Evolutionary conservation across 2,797 vertebrate species (phyloP).

Genomic region (Prunella strophiata): DNA sequence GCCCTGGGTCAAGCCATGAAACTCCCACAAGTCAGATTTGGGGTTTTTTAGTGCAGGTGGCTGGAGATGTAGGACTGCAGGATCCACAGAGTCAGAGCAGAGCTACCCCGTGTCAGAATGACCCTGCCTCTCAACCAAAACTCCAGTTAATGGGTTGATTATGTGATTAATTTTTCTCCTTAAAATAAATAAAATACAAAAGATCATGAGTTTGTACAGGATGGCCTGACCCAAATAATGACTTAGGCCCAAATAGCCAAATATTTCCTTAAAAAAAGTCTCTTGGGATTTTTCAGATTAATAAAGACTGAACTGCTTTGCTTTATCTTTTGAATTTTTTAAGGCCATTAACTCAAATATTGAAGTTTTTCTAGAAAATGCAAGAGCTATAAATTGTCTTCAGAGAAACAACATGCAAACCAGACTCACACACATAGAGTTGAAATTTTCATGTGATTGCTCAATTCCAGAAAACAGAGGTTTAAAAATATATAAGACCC

Average conservation of each 20-base stretch:
- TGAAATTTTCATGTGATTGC: background rate
- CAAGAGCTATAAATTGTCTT: background rate
- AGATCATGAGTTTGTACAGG: background rate
- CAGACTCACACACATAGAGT: accelerated
- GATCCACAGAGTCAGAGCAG: background rate
- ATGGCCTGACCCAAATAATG: background rate
- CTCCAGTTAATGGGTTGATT: background rate
- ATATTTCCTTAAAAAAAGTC: background rate
- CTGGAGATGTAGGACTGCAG: background rate
- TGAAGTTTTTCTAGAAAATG: background rate
- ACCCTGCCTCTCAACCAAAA: background rate
- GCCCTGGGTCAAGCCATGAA: background rate
- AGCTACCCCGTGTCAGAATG: background rate
- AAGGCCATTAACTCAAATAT: background rate
- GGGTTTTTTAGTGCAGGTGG: background rate
- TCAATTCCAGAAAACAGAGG: background rate
- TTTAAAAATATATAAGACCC: background rate
- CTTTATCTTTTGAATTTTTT: background rate
- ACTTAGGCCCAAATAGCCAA: background rate
- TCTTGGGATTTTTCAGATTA: background rate
- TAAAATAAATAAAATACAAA: background rate
- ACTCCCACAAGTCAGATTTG: background rate
- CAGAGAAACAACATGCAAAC: background rate
- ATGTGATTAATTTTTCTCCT: background rate
- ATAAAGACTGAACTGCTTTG: background rate